Conservation (phyloP, 2,888 invertebrate genomes). For the Rhingia campestris region DNA sequence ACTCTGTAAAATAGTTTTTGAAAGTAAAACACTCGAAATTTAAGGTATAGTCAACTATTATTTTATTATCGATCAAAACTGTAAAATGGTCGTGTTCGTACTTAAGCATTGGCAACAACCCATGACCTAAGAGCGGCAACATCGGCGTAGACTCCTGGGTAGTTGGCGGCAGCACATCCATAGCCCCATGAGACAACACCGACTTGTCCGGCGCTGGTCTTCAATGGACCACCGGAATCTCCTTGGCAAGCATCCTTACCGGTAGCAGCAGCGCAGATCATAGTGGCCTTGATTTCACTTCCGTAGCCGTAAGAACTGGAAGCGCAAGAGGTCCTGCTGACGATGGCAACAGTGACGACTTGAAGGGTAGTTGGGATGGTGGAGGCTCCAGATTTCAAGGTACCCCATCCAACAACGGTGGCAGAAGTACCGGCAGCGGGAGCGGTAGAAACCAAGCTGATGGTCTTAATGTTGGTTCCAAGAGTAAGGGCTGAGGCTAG, state of each 20-base stretch:
- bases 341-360: conserved; percentile 81
- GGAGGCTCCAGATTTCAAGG: conserved; percentile 75
- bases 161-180: conserved; percentile 76
- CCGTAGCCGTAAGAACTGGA: conserved; percentile 81
- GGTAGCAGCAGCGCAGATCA: conserved; percentile 77
- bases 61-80: too few species aligned
- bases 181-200: conserved; percentile 80
- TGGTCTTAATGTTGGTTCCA: conserved; percentile 80
- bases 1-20: too few species aligned
- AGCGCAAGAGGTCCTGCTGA: conserved; percentile 82
- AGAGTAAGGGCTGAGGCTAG: conserved; percentile 82
- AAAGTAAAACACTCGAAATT: too few species aligned
- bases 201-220: conserved; percentile 75
- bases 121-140: conserved; percentile 73
- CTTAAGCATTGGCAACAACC: conserved; percentile 44
- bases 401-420: conserved; percentile 76
- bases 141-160: conserved; percentile 79
- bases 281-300: conserved; percentile 62
- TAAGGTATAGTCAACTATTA: too few species aligned
- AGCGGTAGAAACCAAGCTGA: conserved; percentile 80
- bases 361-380: conserved; percentile 80
- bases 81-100: too few species aligned
- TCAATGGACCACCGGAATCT: conserved; percentile 80
- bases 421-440: conserved; percentile 71
- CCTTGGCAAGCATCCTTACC: conserved; percentile 78